Conservation (phyloP, 2,113 vertebrate species). For the Hiodon tergisus region DNA sequence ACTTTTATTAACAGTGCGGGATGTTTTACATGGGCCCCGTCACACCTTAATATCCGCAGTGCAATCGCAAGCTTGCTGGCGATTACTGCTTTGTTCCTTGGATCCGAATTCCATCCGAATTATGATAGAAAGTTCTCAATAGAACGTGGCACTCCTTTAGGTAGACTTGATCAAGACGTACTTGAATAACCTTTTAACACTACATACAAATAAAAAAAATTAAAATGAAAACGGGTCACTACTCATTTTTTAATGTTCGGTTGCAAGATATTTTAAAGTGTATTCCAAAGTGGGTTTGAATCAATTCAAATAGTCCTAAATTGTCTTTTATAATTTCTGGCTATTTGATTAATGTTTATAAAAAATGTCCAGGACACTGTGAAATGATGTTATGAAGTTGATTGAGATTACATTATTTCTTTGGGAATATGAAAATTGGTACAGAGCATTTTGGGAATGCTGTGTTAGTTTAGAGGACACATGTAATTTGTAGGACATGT, state of each 20-base stretch:
- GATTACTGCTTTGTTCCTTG: conserved; percentile 1
- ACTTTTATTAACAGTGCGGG: neutral
- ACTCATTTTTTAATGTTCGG: no score
- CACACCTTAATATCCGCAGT: conserved; percentile 17
- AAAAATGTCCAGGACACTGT: neutral
- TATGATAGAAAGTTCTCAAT: conserved; percentile 3
- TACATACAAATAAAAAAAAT: neutral
- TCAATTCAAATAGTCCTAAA: neutral
- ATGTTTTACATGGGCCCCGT: conserved; percentile 10
- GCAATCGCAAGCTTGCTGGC: neutral
- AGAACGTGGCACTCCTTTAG: neutral
- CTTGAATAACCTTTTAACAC: conserved; percentile 11
- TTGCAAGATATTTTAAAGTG: conserved; percentile 3
- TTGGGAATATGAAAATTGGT: conserved; percentile 19
- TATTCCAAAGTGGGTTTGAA: conserved; percentile 7
- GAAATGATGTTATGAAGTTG: conserved; percentile 19
- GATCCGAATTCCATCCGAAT: neutral
- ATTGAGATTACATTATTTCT: conserved; percentile 20
- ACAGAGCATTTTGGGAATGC: conserved; percentile 20
- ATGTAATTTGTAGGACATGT: conserved; percentile 26
- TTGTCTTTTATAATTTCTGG: conserved; percentile 15
- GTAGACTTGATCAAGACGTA: conserved; percentile 3
- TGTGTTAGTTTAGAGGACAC: conserved; percentile 19
- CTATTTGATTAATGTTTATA: neutral
- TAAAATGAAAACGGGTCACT: neutral